A percentile compares a stretch with the other conserved stretches of the same genome.
Evolutionary conservation across 2,113 vertebrate genomes (phyloP).

Genomic region (Penelope pileata): DNA sequence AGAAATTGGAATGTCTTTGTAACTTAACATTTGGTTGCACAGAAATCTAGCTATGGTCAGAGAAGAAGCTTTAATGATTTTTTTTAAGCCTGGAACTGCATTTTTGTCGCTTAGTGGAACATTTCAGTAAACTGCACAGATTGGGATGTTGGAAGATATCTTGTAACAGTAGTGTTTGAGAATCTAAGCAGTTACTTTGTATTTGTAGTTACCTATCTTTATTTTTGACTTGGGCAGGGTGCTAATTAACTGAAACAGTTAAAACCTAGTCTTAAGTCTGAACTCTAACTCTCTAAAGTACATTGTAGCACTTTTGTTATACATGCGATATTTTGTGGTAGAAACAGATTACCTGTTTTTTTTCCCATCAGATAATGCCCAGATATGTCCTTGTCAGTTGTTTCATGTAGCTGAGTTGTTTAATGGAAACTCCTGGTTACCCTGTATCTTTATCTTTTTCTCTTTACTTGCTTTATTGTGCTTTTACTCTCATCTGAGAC

Average conservation of each 20-base stretch:
- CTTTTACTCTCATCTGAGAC: constrained; percentile 54
- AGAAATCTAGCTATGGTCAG: neutral
- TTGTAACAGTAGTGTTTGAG: neutral
- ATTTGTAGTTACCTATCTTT: neutral
- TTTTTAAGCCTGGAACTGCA: neutral
- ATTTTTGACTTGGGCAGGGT: neutral
- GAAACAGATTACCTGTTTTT: neutral
- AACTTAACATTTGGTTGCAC: neutral
- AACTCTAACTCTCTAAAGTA: neutral
- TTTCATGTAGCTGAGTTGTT: constrained; percentile 50
- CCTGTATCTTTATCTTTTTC: constrained; percentile 42
- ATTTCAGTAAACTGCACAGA: neutral
- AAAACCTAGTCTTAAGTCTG: no score
- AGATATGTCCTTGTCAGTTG: neutral
- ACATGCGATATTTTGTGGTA: neutral
- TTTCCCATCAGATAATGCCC: neutral
- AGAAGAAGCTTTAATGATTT: neutral
- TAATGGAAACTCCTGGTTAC: constrained; percentile 22
- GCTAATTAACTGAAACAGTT: no score
- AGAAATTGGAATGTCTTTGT: neutral
- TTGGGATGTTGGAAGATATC: neutral
- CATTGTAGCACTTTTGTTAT: neutral
- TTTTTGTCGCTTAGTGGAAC: neutral
- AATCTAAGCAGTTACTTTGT: neutral
- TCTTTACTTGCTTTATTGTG: constrained; percentile 50